Evolutionary conservation across 2,888 invertebrate species (phyloP), one percentile per base, ranked within the genome.

Genomic region (Calameuta idolon): DNA sequence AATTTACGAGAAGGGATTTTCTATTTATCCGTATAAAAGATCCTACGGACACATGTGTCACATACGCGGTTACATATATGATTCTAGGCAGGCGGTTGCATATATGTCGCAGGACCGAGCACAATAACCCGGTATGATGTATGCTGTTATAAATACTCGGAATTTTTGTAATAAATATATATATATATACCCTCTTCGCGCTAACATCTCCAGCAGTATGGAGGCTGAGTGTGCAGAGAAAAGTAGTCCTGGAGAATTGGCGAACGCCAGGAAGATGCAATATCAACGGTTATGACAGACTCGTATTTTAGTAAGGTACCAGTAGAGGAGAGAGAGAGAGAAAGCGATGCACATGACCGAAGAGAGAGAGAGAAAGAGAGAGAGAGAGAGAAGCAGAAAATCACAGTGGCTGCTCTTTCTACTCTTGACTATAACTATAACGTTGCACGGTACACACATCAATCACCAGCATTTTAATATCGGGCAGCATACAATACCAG

Each of bases 381-480:
- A 75, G 33, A 71, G 55, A 76, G 71, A 40, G 5, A 74, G 74
- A 37, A 75, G 69, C 68, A 75, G 78, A 11, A 34, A 71, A 71
- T 71, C 71, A 82, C 82, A 85, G 83, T 83, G 84, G 83, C 81
- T 77, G 78, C 80, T 34, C n/a, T 31, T 68, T 69, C 69, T 74
- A 40, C 35, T 76, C 74, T 68, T 78, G 77, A 78, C 77, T 79
- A 79, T 82, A 79, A 68, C 40, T 75, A 83, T 86, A 86, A 86
- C 87, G 84, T 85, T 87, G 87, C 91, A 91, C 90, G 91, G 90
- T 90, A 89, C 88, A 89, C 89, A 88, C 91, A 91, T 91, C 91
- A 91, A 91, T 91, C 91, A 91, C 90, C 87, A 88, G 88, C 88
- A 91, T 91, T 91, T 91, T 91, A 91, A 91, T 91, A 91, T 91